A percentile compares a stretch with the other conserved stretches of the same genome.
These are phyloP conservation scores for Drosophila multiciliata DNA, from an alignment of 2,888 invertebrate genomes.

Conservation along the genomic window DNA sequence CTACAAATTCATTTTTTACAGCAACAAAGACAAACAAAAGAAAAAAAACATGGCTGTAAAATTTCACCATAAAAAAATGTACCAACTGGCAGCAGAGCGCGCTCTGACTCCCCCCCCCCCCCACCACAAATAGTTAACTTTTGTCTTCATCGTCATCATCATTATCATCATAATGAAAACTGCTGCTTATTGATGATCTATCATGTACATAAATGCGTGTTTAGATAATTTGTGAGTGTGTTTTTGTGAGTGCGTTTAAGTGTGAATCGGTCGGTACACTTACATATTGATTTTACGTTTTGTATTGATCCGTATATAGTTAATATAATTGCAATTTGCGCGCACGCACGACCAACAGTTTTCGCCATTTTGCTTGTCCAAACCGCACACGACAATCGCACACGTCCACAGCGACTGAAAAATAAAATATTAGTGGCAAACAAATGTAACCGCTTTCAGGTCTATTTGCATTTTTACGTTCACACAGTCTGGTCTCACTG, in stretches of 20 bases:
- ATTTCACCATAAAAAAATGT: conserved; percentile 68
- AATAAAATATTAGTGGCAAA: conserved; percentile 52
- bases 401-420: conserved; percentile 58
- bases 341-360: conserved; percentile 70
- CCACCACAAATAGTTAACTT: conserved; percentile 40
- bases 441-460: conserved; percentile 15
- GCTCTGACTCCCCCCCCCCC: conserved; percentile 35
- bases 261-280: conserved; percentile 45
- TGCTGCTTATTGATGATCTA: conserved; percentile 43
- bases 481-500: conserved; percentile 30
- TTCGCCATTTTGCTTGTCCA: conserved; percentile 67
- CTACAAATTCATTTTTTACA: conserved; percentile 53
- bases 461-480: conserved; percentile 26
- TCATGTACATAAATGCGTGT: conserved; percentile 38
- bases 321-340: conserved; percentile 68
- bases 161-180: conserved; percentile 34
- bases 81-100: conserved; percentile 55
- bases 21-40: conserved; percentile 48
- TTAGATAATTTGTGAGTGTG: conserved; percentile 5
- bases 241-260: conserved; percentile 26
- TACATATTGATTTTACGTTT: conserved; percentile 59
- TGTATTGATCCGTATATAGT: conserved; percentile 59
- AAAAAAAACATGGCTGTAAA: conserved; percentile 71
- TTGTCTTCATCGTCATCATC: conserved; percentile 44
- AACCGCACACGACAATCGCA: conserved; percentile 54